Evolutionary conservation across 2,888 invertebrate species (phyloP).

Genomic region (Cataglyphis rosenhaueri): DNA sequence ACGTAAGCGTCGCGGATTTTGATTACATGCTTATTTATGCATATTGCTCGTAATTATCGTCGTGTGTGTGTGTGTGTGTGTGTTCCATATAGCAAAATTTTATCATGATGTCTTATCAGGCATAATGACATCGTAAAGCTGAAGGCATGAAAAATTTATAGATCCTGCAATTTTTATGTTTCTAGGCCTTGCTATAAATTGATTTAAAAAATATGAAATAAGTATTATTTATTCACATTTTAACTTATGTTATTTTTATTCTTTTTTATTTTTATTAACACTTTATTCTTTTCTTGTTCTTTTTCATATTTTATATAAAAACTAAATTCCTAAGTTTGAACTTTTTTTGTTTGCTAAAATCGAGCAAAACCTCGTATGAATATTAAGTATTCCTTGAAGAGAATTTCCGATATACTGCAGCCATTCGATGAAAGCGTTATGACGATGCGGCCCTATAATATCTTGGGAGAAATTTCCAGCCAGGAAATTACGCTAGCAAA

Average conservation of each 20-base stretch:
- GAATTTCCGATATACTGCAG: constrained; percentile 9
- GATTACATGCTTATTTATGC: not conserved
- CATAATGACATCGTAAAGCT: not conserved
- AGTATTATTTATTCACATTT: not conserved
- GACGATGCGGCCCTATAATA: constrained; percentile 4
- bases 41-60: not conserved
- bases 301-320: not conserved
- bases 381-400: not conserved
- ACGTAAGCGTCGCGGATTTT: constrained; percentile 76
- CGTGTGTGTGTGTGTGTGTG: not conserved
- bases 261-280: not conserved
- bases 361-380: not conserved
- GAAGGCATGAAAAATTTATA: not conserved
- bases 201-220: not conserved
- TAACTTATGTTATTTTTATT: not conserved
- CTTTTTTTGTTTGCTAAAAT: constrained; percentile 1
- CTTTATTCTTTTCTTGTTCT: not conserved
- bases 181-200: not conserved
- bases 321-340: not conserved
- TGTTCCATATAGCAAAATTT: not conserved
- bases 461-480: constrained; percentile 19
- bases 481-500: constrained; percentile 30
- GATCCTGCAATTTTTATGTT: not conserved
- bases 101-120: not conserved
- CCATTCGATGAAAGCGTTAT: constrained; percentile 4